Evolutionary conservation across 2,888 invertebrate genomes (phyloP).

Genomic region (Mactromeris polynyma): DNA sequence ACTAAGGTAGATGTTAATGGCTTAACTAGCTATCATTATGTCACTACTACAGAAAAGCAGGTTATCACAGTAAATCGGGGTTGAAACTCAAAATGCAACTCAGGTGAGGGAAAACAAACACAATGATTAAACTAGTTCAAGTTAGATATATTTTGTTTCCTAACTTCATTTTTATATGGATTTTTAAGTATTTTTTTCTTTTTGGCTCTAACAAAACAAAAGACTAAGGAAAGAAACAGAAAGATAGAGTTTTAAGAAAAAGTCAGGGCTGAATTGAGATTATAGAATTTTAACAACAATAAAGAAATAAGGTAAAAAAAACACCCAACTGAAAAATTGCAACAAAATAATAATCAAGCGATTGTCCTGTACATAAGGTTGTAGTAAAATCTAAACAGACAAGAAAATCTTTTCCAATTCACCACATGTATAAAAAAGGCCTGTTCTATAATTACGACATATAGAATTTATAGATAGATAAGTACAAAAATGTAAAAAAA

Average conservation of each 20-base stretch:
- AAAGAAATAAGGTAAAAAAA: slow-evolving; percentile 28
- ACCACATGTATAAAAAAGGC: background rate
- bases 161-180: background rate
- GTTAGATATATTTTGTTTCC: background rate
- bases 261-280: background rate
- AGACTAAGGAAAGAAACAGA: background rate
- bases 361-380: slow-evolving; percentile 8
- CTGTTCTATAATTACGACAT: slow-evolving; percentile 14
- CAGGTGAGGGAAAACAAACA: slow-evolving; percentile 24
- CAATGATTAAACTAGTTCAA: background rate
- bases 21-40: slow-evolving; percentile 29
- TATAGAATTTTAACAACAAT: background rate
- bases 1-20: slow-evolving; percentile 2
- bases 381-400: background rate
- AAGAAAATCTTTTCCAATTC: background rate
- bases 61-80: slow-evolving; percentile 33
- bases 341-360: slow-evolving; percentile 9
- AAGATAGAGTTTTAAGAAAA: background rate
- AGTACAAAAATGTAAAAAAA: background rate
- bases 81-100: slow-evolving; percentile 45
- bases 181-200: background rate
- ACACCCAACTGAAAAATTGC: background rate
- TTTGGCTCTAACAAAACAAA: background rate
- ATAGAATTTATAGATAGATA: background rate
- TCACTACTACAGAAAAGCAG: slow-evolving; percentile 13